Evolutionary conservation across 2,888 invertebrate genomes (phyloP), one percentile per base, ranked within the genome.

Genomic region (Miltochrista miniata): DNA sequence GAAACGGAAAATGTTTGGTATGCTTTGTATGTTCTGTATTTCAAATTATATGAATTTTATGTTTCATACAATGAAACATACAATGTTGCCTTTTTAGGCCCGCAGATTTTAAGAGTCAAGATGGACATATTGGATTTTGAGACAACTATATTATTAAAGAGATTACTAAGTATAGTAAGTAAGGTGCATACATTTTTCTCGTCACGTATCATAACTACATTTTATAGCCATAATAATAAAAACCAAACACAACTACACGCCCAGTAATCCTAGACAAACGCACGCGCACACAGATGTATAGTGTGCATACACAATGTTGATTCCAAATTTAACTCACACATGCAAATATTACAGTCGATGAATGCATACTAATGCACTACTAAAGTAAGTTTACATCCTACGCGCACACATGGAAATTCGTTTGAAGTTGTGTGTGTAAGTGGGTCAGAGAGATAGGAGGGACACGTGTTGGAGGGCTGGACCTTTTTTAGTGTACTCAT

Each of bases 401-500:
- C 71, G 62, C 71, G 67, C 70, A 44, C 70, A 70, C 59, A 56
- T 49, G 55, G 37, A 29, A 11, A 15, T n/a, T 37, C n/a, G 42
- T 38, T 38, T 68, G 53, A 45, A 41, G 7, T 7, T 72, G 85
- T 87, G 86, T 79, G 85, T 45, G 90, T 86, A 90, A 90, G 78
- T 90, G 77, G 90, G 90, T 87, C 90, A 90, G 79, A 85, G 77
- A 88, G 90, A 90, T 90, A 90, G 84, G 81, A 76, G 82, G 76
- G 83, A 89, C 90, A 90, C 90, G 90, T 90, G 90, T 89, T 79
- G 70, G 82, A 89, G 89, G 89, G 88, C 87, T 70, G 81, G 82
- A 49, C 74, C 74, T 86, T 85, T 88, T 61, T 82, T 84, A 50
- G 61, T 77, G 88, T 75, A 59, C 68, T 33, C 24, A 13, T 40